A percentile compares a stretch with the other conserved stretches of the same genome.
These are phyloP conservation scores for Dolichallabes microphthalmus DNA, from an alignment of 2,113 vertebrate genomes.

Conservation along the genomic window DNA sequence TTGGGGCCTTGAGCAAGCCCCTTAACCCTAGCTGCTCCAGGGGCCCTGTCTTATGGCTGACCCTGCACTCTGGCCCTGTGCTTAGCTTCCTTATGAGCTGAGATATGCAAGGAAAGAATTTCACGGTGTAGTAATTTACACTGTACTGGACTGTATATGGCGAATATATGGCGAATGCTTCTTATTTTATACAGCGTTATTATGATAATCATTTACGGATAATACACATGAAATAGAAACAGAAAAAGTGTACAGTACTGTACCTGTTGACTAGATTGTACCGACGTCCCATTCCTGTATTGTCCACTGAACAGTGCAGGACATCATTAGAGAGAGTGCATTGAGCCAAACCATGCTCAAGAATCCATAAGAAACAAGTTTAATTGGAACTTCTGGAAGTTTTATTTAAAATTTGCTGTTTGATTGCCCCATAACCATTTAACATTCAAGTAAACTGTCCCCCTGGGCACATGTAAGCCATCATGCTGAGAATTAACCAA, in stretches of 20 bases:
- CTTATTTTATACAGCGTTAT: background rate
- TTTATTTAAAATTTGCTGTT: background rate
- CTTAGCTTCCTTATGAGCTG: too few relatives aligned
- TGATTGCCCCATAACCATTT: background rate
- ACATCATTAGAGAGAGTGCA: background rate
- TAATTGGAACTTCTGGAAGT: background rate
- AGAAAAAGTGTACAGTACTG: background rate
- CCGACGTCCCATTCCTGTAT: background rate
- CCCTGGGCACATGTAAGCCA: background rate
- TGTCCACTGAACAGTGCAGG: background rate
- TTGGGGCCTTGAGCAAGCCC: too few relatives aligned
- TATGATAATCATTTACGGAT: background rate
- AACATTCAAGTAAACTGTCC: background rate
- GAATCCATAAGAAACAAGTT: background rate
- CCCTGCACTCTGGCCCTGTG: too few relatives aligned
- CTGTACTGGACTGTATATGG: too few relatives aligned
- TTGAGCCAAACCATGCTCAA: background rate
- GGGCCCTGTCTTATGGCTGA: too few relatives aligned
- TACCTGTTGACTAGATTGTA: background rate
- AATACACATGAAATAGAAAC: background rate
- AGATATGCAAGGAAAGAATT: too few relatives aligned
- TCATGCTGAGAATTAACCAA: background rate
- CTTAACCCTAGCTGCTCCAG: too few relatives aligned
- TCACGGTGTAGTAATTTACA: too few relatives aligned
- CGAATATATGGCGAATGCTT: too few relatives aligned